A percentile compares a stretch with the other conserved stretches of the same genome.
Evolutionary conservation across 35 echinoderm and acorn worm genomes (phyloP).

Genomic region (Heliocidaris erythrogramma): DNA sequence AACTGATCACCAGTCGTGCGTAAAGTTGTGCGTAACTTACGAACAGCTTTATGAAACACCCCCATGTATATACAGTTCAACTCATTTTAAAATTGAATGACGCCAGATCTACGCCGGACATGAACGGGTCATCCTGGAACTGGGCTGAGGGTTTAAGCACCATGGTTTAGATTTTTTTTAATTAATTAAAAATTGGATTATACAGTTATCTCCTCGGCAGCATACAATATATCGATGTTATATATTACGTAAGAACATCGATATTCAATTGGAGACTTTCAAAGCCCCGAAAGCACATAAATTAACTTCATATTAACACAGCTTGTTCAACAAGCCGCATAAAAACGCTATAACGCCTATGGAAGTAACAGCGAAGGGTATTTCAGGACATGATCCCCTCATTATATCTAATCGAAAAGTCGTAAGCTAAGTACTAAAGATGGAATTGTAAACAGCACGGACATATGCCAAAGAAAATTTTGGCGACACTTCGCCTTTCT

Average conservation of each 20-base stretch:
- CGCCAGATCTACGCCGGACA: no score
- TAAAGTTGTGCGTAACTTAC: no score
- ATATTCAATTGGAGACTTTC: neutral
- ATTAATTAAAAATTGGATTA: no score
- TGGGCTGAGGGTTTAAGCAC: no score
- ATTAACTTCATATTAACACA: neutral
- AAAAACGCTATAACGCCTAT: neutral
- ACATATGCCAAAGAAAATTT: slow-evolving; percentile 35
- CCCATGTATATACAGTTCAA: no score
- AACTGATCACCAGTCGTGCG: no score
- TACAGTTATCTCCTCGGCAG: no score
- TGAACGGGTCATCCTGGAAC: no score
- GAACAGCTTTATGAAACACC: no score
- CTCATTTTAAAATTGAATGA: no score
- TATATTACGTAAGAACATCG: neutral
- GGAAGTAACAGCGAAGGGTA: neutral
- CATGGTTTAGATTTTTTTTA: no score
- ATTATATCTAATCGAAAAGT: neutral
- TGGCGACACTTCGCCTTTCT: neutral
- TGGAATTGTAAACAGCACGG: neutral
- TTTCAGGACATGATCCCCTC: neutral
- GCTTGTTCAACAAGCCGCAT: neutral
- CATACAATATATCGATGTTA: no score
- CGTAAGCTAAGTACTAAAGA: neutral
- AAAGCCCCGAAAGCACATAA: neutral